Percentiles rank a stretch among this genome's conserved stretches.
Evolutionary conservation across 1,140 invertebrate species (phyloP).

Genomic region (Drosophila cardini): DNA sequence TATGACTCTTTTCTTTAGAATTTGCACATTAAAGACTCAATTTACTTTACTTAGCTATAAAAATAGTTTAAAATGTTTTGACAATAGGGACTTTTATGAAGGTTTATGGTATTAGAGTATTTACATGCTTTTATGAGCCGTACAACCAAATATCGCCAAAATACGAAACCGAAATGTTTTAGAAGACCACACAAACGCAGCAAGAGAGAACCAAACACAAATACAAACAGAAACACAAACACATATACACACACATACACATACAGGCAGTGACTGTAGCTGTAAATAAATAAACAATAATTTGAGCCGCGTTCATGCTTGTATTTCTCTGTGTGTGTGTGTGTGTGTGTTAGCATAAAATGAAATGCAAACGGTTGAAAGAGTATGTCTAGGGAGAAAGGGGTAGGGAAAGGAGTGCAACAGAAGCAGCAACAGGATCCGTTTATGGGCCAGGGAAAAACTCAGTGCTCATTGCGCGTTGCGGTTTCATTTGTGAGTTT

Average conservation of each 20-base stretch:
- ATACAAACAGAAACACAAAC: slow-evolving; percentile 31
- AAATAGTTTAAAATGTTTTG: background rate
- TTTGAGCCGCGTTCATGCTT: slow-evolving; percentile 48
- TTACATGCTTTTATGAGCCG: slow-evolving; percentile 16
- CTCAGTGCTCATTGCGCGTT: slow-evolving; percentile 58
- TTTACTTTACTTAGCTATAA: too few relatives aligned
- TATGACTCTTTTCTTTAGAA: too few relatives aligned
- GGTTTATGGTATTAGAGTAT: slow-evolving; percentile 11
- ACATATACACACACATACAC: too few relatives aligned
- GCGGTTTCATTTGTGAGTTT: slow-evolving; percentile 81
- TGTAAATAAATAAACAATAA: slow-evolving; percentile 81
- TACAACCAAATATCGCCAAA: slow-evolving; percentile 15
- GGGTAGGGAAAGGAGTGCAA: slow-evolving; percentile 5
- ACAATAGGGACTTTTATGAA: background rate
- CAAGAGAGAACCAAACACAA: slow-evolving; percentile 16
- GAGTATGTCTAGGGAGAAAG: background rate
- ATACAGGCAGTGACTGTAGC: slow-evolving; percentile 42
- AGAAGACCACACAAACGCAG: slow-evolving; percentile 31
- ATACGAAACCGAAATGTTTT: slow-evolving; percentile 39
- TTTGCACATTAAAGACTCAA: too few relatives aligned
- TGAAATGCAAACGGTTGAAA: slow-evolving; percentile 42
- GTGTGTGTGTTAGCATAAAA: slow-evolving; percentile 29
- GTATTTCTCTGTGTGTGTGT: slow-evolving; percentile 1
- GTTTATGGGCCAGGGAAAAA: slow-evolving; percentile 8
- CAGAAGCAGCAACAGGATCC: slow-evolving; percentile 1